phyloP scores from a whole-genome alignment of 2,888 invertebrate genomes.

The Prenolepis imparis region DNA sequence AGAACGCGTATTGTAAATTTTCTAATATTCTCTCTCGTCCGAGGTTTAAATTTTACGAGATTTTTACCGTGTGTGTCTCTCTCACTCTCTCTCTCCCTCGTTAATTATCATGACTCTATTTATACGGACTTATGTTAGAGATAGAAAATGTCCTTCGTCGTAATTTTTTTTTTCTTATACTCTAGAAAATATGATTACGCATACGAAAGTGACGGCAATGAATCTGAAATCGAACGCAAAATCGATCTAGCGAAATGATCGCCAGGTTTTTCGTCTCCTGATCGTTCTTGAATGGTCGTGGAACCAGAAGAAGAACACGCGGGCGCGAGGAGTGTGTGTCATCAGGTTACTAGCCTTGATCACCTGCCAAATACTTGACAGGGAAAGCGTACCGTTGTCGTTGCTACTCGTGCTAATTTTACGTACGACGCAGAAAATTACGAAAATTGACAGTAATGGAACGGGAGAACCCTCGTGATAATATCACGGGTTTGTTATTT shows the following conservation, averaged over 20 bases:
- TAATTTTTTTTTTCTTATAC: not conserved
- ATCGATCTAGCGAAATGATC: not conserved
- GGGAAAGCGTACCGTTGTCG: conserved; percentile 82
- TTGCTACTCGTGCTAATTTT: conserved; percentile 78
- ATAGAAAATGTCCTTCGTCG: not conserved
- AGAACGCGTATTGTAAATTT: not conserved
- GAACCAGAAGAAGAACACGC: conserved; percentile 47
- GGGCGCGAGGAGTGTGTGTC: conserved; percentile 71
- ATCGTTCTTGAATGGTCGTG: conserved; percentile 66
- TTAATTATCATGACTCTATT: not conserved
- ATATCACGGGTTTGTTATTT: not conserved
- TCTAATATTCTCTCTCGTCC: not conserved
- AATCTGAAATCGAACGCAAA: not conserved
- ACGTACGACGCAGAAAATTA: conserved; percentile 71
- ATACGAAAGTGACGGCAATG: not conserved
- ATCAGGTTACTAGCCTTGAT: conserved; percentile 84
- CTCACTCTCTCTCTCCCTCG: no score
- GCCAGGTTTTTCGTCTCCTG: not conserved
- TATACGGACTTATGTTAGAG: not conserved
- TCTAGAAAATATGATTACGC: not conserved
- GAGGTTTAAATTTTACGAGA: not conserved
- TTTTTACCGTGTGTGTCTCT: not conserved
- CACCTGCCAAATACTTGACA: conserved; percentile 82
- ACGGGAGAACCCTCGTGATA: not conserved
- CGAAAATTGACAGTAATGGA: conserved; percentile 44